Evolutionary conservation across 2,113 vertebrate species (phyloP).

Genomic region (Callipepla californica): DNA sequence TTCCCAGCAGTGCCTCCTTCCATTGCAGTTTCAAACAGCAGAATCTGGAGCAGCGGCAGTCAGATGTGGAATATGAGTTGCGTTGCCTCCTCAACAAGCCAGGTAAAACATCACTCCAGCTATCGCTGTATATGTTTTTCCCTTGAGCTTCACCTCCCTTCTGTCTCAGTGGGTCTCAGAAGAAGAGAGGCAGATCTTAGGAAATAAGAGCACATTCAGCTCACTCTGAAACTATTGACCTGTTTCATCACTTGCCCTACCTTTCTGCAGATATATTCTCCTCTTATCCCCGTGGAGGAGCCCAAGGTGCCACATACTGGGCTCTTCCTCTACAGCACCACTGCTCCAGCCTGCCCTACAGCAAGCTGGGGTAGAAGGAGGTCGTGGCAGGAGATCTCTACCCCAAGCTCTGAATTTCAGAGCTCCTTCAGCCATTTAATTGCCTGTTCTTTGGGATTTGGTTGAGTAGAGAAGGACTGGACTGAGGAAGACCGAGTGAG

Average conservation of each 20-base stretch:
- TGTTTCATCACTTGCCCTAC: background rate
- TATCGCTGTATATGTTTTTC: background rate
- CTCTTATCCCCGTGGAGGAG: background rate
- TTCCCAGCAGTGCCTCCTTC: background rate
- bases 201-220: background rate
- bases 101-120: slow-evolving; percentile 71
- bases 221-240: background rate
- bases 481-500: slow-evolving; percentile 81
- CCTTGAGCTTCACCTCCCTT: background rate
- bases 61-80: slow-evolving; percentile 90
- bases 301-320: background rate
- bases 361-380: background rate
- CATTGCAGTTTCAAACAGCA: slow-evolving; percentile 88
- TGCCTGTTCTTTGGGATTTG: background rate
- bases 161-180: background rate
- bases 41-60: slow-evolving; percentile 90
- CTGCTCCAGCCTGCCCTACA: background rate
- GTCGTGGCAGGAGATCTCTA: background rate
- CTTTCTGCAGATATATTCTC: background rate
- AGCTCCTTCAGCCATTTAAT: background rate
- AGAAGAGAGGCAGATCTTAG: background rate
- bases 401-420: background rate
- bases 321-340: background rate
- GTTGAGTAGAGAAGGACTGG: slow-evolving; percentile 87
- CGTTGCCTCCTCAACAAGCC: slow-evolving; percentile 94